These are phyloP conservation scores for Smutsia temminckii DNA, from an alignment of 2,797 vertebrate genomes.

Conservation along the genomic window DNA sequence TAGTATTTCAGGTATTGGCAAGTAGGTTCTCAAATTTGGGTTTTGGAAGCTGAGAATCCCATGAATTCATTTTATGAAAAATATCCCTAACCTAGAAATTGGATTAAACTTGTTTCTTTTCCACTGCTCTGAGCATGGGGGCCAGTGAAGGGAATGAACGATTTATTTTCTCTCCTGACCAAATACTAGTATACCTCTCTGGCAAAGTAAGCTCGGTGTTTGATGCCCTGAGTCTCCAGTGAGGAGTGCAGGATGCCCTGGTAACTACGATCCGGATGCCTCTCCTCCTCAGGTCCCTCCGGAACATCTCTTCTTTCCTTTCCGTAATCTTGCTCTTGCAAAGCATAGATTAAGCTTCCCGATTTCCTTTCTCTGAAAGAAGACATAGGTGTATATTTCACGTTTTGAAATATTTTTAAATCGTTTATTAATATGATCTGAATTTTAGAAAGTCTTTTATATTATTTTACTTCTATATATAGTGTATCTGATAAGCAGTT, in stretches of 20 bases:
- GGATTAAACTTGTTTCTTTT: neutral
- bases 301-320: neutral
- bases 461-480: neutral
- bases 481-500: neutral
- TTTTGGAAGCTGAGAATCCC: neutral
- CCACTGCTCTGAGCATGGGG: neutral
- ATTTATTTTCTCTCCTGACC: neutral
- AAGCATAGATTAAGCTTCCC: neutral
- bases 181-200: neutral
- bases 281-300: neutral
- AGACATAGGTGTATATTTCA: neutral
- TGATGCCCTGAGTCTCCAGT: neutral
- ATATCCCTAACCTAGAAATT: neutral
- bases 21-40: neutral
- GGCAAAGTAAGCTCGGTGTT: neutral
- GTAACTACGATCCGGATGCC: accelerated
- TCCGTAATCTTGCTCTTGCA: neutral
- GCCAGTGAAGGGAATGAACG: neutral
- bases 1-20: neutral
- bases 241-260: neutral
- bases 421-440: neutral
- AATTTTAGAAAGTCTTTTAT: neutral
- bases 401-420: neutral
- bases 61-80: neutral
- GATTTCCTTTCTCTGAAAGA: neutral